Base-by-base conservation (phyloP, 2,797 vertebrate genomes). In the Gymnothorax reevesii region DNA sequence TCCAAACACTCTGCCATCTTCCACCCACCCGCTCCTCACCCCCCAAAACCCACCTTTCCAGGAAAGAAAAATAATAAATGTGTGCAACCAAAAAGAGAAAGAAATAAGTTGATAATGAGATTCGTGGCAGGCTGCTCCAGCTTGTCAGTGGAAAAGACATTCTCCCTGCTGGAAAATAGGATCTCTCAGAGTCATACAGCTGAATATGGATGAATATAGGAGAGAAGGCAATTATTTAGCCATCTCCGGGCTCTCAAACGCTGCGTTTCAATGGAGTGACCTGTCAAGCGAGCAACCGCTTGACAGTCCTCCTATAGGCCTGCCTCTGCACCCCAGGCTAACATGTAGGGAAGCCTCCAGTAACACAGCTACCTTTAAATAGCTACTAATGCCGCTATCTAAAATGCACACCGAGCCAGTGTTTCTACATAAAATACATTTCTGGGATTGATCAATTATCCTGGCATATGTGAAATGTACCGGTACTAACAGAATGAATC, bases 131-230 rank as follows among this genome's bases (percentile, higher is more conserved):
- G 62, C 66, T 17, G n/a, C 83, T 62, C 42, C 54, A 3, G 1
- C 77, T 60, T 52, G 77, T n/a, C 55, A 69, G 52, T 57, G n/a
- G n/a, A 12, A 20, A 77, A 55, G 57, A 52, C 9, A 42, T 25
- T 17, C 66, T 83, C 57, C 83, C 66, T 60, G 55, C 55, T 54
- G 66, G 57, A 80, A 83, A 57, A 85, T 9, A 71, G 77, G 82
- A 83, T 42, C 54, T 33, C 57, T 55, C 54, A 13, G 84, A 85
- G 84, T 57, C 64, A 25, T 86, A 60, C 64, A 83, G 69, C 71
- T 83, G 64, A 82, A 82, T 83, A 85, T 60, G 73, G 80, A 75
- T 88, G 82, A 83, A 88, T 57, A 83, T 64, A 77, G 64, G 66
- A 85, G 57, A 57, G 20, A 20, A 83, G 27, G 20, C 84, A 86